Base-by-base conservation (phyloP, 2,888 invertebrate species). In the Sclerodermus sp. region DNA sequence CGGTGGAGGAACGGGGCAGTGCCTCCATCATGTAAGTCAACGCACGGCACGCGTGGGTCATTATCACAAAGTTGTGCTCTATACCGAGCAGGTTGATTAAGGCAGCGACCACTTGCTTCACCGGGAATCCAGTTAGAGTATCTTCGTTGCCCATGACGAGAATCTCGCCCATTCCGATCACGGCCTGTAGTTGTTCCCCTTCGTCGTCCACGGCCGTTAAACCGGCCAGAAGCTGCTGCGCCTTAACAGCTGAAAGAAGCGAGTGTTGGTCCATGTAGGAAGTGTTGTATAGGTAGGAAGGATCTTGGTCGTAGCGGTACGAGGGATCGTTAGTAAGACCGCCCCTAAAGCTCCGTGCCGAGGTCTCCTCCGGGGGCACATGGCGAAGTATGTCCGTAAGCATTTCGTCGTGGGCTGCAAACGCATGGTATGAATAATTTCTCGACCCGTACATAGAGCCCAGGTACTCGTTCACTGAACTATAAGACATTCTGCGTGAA, bases 1-100 rank as follows among this genome's bases (percentile, higher is more conserved):
- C 92, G 16, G 92, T 90, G 42, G 96, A 95, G 32, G 97, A 96
- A 51, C 99, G 86, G 0, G 99, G 99, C 62, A 99, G 78, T 0
- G 98, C 96, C 79, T 99, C 99, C 87, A 99, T 89, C 96, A 99
- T 97, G 80, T 99, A 99, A 0, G 97, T 97, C 34, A 99, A 84
- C 1, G 98, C 98, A 37, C 99, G 90, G 74, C 97, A 97, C 0
- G 98, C 97, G 79, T 98, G 96, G 77, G 97, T 96, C 98, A 98
- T 98, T 85, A 99, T 96, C 80, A 98, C 98, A 81, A 98, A 98
- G 82, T 99, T 99, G 77, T 98, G 96, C 74, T 98, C 98, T 84
- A 96, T 95, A 45, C 93, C 90, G 16, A 99, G 85, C 50, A 99
- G 81, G 68, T 87, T 89, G 57, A 96, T 93, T 32, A 99, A 85